phyloP scores from a whole-genome alignment of 2,888 invertebrate genomes.

The Lasioglossum figueresi region DNA sequence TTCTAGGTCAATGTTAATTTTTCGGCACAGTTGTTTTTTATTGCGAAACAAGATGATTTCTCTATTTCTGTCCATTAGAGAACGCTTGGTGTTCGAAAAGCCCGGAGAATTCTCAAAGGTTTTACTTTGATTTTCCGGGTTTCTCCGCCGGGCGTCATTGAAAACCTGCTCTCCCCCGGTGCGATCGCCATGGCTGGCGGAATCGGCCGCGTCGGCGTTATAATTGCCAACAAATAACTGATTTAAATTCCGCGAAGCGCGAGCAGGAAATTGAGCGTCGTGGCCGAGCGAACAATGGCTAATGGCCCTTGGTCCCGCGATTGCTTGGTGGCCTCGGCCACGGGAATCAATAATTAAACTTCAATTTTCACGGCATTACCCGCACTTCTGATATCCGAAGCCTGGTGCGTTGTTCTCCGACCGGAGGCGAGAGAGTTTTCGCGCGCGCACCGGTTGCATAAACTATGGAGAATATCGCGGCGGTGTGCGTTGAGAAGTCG shows the following conservation, averaged over 20 bases:
- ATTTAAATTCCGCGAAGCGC: conserved; percentile 11
- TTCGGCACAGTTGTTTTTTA: no score
- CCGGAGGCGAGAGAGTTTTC: not conserved
- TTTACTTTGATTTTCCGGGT: not conserved
- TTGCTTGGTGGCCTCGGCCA: conserved; percentile 5
- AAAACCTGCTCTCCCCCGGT: not conserved
- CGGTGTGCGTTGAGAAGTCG: not conserved
- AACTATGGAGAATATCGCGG: not conserved
- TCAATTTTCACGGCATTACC: conserved; percentile 1
- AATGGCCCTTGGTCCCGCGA: not conserved
- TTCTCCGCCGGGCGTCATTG: not conserved
- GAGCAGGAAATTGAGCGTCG: not conserved
- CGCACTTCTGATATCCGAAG: not conserved
- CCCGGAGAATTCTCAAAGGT: not conserved
- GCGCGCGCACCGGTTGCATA: not conserved
- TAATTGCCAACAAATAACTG: conserved; percentile 13
- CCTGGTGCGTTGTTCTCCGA: not conserved
- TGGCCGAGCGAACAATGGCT: not conserved
- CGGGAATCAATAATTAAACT: conserved; percentile 10
- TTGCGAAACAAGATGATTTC: no score
- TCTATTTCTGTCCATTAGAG: no score
- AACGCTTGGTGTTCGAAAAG: no score
- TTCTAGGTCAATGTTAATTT: no score
- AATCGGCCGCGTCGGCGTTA: not conserved
- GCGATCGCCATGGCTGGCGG: not conserved